Conservation (phyloP, 1,140 invertebrate species). For the Sitophilus oryzae region DNA sequence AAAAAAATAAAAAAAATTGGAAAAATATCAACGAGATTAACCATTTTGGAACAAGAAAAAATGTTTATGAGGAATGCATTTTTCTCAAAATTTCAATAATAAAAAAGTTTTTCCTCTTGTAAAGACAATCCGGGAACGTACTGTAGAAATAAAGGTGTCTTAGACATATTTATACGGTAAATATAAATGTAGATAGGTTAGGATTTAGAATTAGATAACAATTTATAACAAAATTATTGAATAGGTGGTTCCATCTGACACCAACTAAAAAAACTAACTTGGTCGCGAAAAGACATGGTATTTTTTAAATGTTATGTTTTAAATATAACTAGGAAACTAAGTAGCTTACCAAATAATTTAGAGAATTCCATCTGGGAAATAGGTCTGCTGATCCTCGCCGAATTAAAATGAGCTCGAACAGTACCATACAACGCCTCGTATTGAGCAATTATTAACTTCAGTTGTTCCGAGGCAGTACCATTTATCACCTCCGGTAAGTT, state of each 20-base stretch:
- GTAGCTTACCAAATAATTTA: not conserved
- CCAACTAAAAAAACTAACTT: not conserved
- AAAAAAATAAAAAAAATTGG: no score
- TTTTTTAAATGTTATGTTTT: not conserved
- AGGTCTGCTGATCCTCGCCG: not conserved
- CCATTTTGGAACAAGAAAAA: no score
- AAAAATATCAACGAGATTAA: no score
- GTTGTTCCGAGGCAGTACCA: not conserved
- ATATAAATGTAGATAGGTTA: not conserved
- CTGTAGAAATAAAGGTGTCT: not conserved
- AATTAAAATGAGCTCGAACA: not conserved
- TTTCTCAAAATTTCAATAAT: no score
- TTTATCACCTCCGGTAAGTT: constrained; percentile 11
- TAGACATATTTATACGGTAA: not conserved
- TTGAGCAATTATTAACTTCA: not conserved
- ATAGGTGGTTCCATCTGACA: not conserved
- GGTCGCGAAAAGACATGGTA: no score
- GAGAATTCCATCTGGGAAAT: not conserved
- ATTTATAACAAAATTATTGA: not conserved
- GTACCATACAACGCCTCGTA: not conserved
- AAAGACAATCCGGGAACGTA: no score
- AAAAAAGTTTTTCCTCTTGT: no score
- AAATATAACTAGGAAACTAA: not conserved
- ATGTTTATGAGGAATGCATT: no score
- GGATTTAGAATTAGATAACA: not conserved